These are phyloP conservation scores for Ormyrus nitidulus DNA, from an alignment of 2,888 invertebrate species.

Conservation along the genomic window DNA sequence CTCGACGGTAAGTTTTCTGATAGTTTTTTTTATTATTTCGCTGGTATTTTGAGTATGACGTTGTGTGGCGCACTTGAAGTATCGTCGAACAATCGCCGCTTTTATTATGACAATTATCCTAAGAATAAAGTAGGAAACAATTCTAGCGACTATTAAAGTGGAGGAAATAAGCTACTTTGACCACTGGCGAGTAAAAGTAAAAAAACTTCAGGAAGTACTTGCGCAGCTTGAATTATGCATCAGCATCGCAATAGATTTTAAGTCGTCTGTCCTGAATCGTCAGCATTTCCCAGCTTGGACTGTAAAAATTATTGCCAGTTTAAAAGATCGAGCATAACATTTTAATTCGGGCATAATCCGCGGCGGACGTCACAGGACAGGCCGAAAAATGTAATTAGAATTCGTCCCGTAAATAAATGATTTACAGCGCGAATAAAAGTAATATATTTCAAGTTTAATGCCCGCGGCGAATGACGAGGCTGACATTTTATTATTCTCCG, in stretches of 20 bases:
- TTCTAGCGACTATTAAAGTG: not conserved
- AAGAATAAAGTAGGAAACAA: not conserved
- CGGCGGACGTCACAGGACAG: not conserved
- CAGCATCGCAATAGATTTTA: too few species aligned
- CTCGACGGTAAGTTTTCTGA: conserved; percentile 82
- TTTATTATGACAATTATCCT: not conserved
- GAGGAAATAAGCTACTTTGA: not conserved
- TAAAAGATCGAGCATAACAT: not conserved
- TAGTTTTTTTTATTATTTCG: not conserved
- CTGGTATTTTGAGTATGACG: conserved; percentile 21
- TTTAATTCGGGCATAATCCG: not conserved
- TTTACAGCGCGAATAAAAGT: conserved; percentile 3
- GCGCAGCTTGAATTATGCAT: not conserved
- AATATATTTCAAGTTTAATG: conserved; percentile 18
- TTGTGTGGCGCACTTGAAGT: conserved; percentile 20
- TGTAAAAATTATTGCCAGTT: too few species aligned
- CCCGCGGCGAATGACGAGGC: not conserved
- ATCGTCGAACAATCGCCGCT: conserved; percentile 3
- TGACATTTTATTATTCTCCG: conserved; percentile 38
- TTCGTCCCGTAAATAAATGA: conserved; percentile 24
- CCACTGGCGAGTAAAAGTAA: not conserved
- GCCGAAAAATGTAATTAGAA: conserved; percentile 27
- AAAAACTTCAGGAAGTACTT: not conserved
- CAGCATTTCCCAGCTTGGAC: too few species aligned
- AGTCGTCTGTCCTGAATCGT: too few species aligned